Evolutionary conservation across 1,140 invertebrate genomes (phyloP), one percentile per base, ranked within the genome.

Genomic region (Paracyclopina nana): DNA sequence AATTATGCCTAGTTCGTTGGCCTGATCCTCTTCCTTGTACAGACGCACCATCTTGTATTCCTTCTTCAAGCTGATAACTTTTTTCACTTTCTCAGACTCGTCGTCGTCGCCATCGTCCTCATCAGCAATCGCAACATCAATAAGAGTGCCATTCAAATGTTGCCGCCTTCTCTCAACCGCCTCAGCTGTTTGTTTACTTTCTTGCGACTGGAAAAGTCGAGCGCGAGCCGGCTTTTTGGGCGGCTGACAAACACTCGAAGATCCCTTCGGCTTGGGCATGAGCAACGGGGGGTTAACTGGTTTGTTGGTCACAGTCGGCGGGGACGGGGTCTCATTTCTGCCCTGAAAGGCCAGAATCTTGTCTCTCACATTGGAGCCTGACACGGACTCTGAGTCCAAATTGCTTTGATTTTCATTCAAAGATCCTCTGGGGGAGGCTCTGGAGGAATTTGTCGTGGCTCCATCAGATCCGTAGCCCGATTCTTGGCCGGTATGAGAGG

Each of bases 1-100:
- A 29, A 48, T 48, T n/a, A 48, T 48, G 9, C 45, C 45, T 28
- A 48, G 29, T 24, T 48, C 45, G 12, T 48, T 28, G 3, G 45
- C 24, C 6, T 16, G 20, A n/a, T n/a, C n/a, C n/a, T n/a, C n/a
- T n/a, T n/a, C n/a, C 45, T 48, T 48, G 20, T 16, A 16, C 12
- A 48, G 28, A 28, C 45, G 45, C 27, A 48, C 30, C 16, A 48
- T 14, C 27, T 48, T 48, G 29, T 48, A 48, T 16, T 48, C 45
- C 45, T 48, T 48, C 30, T 11, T 48, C 16, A 38, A 16, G n/a
- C n/a, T n/a, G n/a, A n/a, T n/a, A n/a, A n/a, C n/a, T 38, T 8
- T 38, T 2, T n/a, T 38, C 8, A 16, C n/a, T 2, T n/a, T 38
- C 34, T n/a, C 34, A 5, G 34, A 38, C 4, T n/a, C 14, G 2